These are phyloP conservation scores for Chelonoidis abingdonii DNA, from an alignment of 2,113 vertebrate genomes.

Conservation along the genomic window DNA sequence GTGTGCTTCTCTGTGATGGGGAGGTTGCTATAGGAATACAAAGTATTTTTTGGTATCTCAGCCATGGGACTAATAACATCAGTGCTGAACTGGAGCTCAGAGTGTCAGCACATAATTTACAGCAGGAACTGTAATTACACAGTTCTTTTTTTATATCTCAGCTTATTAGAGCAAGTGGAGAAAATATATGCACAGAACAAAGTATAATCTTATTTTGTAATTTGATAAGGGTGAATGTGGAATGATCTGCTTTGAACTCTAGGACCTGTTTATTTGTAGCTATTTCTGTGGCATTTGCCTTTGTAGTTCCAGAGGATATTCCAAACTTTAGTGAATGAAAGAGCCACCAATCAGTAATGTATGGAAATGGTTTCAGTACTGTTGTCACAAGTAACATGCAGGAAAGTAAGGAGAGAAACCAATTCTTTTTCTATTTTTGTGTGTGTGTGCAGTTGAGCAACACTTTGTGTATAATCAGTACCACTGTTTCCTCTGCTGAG, in stretches of 20 bases:
- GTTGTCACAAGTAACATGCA: neutral
- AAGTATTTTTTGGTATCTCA: neutral
- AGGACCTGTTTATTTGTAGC: neutral
- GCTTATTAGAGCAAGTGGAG: fast-evolving
- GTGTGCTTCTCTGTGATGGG: neutral
- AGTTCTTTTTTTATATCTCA: fast-evolving
- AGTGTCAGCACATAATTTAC: no score
- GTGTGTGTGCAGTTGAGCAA: neutral
- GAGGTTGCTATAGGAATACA: neutral
- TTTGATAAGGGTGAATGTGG: no score
- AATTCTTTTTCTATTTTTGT: neutral
- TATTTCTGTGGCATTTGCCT: neutral
- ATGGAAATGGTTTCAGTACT: neutral
- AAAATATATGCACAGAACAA: fast-evolving
- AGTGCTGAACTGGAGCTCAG: neutral
- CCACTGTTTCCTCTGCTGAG: neutral
- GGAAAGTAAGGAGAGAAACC: neutral
- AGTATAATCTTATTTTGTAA: neutral
- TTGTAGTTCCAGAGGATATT: neutral
- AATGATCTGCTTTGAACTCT: neutral
- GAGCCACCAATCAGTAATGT: neutral
- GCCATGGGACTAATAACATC: neutral
- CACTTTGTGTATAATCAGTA: neutral
- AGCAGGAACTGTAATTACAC: neutral
- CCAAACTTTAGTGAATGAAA: neutral